Evolutionary conservation across 2,888 invertebrate species (phyloP), one percentile per base, ranked within the genome.

Genomic region (Molanna angustata): DNA sequence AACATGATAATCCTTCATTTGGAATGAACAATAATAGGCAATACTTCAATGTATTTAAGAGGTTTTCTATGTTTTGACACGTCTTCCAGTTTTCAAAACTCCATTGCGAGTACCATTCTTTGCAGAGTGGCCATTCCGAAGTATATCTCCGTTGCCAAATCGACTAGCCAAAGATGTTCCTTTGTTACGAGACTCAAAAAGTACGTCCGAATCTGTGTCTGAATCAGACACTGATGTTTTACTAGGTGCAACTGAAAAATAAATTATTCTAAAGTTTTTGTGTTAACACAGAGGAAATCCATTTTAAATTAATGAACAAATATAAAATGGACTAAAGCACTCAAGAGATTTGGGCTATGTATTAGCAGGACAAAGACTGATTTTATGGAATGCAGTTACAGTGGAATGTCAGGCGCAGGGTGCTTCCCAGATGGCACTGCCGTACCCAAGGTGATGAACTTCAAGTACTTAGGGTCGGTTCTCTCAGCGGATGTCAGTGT

Each of bases 141-240:
- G 62, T 48, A 66, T 60, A 13, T 75, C 76, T 2, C 77, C 77
- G 65, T 76, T 76, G 60, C 66, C 61, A 1, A 67, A 62, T 7
- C 74, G 71, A 1, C 65, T 60, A 1, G 66, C 65, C 59, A 75
- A 73, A 13, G 74, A 65, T 0, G 73, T 70, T 19, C 79, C 77
- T 62, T 84, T 85, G 57, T 77, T 79, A 51, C 84, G 80, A 7
- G 85, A 83, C 67, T 91, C 91, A 67, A 91, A 91, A 16, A 91
- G 72, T 6, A 92, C 87, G 69, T 92, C 90, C 0, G 90, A 91
- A 62, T 92, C 91, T 0, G 90, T 89, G 60, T 91, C 91, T 1
- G 86, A 83, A 64, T 91, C 91, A 1, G 88, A 82, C 49, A 84
- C 64, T 47, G 82, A 84, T 50, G 84, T 74, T 68, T 84, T 82